These are phyloP conservation scores for Ophioninae sp. DNA, from an alignment of 2,888 invertebrate species.

Conservation along the genomic window DNA sequence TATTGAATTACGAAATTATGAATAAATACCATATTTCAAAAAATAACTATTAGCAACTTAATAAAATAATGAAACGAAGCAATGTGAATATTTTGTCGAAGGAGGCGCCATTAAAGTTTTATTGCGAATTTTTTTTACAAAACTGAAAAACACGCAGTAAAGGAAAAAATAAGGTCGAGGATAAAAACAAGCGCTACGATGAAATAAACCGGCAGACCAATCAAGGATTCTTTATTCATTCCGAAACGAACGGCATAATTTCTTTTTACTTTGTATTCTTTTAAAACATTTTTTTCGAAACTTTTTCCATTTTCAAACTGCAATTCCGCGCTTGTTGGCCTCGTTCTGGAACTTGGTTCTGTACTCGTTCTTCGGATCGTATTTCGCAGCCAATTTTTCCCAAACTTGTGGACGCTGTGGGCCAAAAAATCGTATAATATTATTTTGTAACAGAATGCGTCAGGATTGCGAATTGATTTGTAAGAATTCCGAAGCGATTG, in stretches of 20 bases:
- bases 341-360: slow-evolving; percentile 85
- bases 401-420: slow-evolving; percentile 82
- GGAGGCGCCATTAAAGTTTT: slow-evolving; percentile 14
- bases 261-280: background rate
- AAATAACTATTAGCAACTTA: slow-evolving; percentile 1
- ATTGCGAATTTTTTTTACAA: slow-evolving; percentile 37
- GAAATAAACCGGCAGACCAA: background rate
- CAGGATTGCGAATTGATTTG: background rate
- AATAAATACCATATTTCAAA: too few relatives aligned
- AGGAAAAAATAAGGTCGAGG: background rate
- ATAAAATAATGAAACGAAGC: too few relatives aligned
- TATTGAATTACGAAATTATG: too few relatives aligned
- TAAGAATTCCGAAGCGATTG: background rate
- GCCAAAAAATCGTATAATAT: background rate
- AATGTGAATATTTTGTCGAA: too few relatives aligned
- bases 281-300: background rate
- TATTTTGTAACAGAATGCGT: too few relatives aligned
- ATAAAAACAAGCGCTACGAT: background rate
- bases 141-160: background rate
- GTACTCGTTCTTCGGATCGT: slow-evolving; percentile 87
- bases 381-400: slow-evolving; percentile 86
- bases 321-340: slow-evolving; percentile 77
- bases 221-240: background rate
- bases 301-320: slow-evolving; percentile 64
- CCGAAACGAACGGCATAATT: too few relatives aligned